Evolutionary conservation across 2,888 invertebrate species (phyloP), one percentile per base, ranked within the genome.

Genomic region (Aleiodes alternator): DNA sequence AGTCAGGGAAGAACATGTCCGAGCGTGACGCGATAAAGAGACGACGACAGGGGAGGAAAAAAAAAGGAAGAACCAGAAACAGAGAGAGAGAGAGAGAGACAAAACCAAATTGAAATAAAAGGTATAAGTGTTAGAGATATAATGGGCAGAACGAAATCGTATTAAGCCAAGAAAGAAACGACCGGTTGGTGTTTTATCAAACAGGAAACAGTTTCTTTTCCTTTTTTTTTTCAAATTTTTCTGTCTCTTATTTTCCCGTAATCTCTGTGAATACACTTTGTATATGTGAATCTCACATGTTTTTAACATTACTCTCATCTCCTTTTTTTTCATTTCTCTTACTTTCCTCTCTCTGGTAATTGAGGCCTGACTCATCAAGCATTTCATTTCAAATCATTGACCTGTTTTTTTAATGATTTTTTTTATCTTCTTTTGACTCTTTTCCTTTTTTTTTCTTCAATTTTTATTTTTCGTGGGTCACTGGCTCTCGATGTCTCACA

Each of bases 121-220:
- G 48, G 64, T 59, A 73, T 31, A 31, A 59, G 53, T 59, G 43
- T 43, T 43, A 23, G 59, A 75, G 83, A 82, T 80, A 83, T 85
- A 85, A 85, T 84, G 84, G 83, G 80, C 84, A 82, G 84, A 85
- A 85, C 82, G 84, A 84, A 85, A 85, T 85, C 84, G 85, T 83
- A 85, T 85, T 85, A 85, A 82, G 82, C 80, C 82, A 82, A 80
- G 81, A 80, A 80, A 23, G 79, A 82, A 84, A 80, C 82, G 82
- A 81, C 79, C 81, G 79, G 81, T 82, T 78, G 80, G 81, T 34
- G 80, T 80, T 85, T 85, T 85, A 84, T 85, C 82, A 80, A 81
- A 81, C 81, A 84, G 83, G 82, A 82, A 83, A 82, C 81, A 64
- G 69, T 76, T 59, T 78, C 4, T 34, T 34, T 6, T 34, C 23